Percentiles rank a stretch among this genome's conserved stretches.
Evolutionary conservation across 2,113 vertebrate species (phyloP).

Genomic region (Hiodon alosoides): DNA sequence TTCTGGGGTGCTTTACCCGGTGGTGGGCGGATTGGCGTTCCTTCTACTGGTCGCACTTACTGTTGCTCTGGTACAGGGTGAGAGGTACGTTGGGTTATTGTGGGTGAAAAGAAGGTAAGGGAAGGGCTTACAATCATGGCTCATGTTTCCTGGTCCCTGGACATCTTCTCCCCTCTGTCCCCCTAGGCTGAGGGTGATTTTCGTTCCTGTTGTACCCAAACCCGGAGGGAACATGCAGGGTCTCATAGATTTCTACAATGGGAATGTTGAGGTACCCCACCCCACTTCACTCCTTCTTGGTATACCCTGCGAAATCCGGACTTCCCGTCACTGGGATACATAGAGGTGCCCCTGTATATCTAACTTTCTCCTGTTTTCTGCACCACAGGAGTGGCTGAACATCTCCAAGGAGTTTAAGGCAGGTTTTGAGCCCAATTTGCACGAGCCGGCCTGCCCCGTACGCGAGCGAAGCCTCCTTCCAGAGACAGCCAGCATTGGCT

Average conservation of each 20-base stretch:
- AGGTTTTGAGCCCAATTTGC: conserved; percentile 76
- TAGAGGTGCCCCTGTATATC: neutral
- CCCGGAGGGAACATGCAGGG: conserved; percentile 72
- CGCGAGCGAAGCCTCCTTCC: conserved; percentile 59
- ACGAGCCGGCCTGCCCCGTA: conserved; percentile 74
- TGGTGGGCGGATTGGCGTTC: too few species aligned
- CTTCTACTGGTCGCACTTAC: too few species aligned
- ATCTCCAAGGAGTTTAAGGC: conserved; percentile 78
- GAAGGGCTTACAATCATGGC: too few species aligned
- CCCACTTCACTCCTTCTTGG: neutral
- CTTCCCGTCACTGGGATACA: neutral
- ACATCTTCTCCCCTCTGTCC: neutral
- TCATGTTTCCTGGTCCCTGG: too few species aligned
- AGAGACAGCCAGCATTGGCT: conserved; percentile 37
- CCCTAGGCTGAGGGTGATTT: conserved; percentile 69
- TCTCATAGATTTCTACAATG: conserved; percentile 64
- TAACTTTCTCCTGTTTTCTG: neutral
- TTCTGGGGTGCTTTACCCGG: too few species aligned
- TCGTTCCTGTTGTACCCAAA: conserved; percentile 80
- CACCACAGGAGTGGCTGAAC: conserved; percentile 73
- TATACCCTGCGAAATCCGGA: neutral
- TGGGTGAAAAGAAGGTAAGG: neutral
- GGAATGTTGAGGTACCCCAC: conserved; percentile 74
- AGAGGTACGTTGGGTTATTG: neutral
- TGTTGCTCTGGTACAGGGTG: too few species aligned